Conservation (phyloP, 2,797 vertebrate species). For the Onychomys arenicola region DNA sequence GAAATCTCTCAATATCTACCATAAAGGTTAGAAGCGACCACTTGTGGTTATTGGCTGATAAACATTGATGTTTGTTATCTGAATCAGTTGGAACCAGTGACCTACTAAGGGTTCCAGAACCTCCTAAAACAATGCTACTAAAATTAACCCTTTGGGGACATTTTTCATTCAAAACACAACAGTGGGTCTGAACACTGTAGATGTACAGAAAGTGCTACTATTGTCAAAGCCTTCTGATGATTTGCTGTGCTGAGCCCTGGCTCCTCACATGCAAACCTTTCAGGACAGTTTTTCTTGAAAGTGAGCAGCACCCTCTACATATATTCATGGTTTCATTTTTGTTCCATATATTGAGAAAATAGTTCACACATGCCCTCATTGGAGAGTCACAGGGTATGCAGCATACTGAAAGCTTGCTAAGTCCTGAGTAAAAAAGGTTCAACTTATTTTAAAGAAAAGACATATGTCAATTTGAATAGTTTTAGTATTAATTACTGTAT, state of each 20-base stretch:
- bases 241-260: not conserved
- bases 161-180: not conserved
- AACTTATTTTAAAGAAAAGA: conserved; percentile 17
- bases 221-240: not conserved
- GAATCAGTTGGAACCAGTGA: not conserved
- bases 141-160: not conserved
- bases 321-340: not conserved
- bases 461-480: not conserved
- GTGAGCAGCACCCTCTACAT: not conserved
- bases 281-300: not conserved
- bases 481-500: not conserved
- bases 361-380: not conserved
- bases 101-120: not conserved
- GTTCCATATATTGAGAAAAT: conserved; percentile 20
- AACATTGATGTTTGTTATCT: not conserved
- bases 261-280: not conserved
- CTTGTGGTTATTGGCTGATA: not conserved
- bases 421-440: not conserved
- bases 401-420: not conserved
- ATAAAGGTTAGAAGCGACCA: not conserved
- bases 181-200: not conserved
- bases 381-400: not conserved
- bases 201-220: not conserved
- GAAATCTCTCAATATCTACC: not conserved
- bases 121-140: not conserved